These are phyloP conservation scores for Timandra comae DNA, from an alignment of 2,888 invertebrate genomes.

Conservation along the genomic window DNA sequence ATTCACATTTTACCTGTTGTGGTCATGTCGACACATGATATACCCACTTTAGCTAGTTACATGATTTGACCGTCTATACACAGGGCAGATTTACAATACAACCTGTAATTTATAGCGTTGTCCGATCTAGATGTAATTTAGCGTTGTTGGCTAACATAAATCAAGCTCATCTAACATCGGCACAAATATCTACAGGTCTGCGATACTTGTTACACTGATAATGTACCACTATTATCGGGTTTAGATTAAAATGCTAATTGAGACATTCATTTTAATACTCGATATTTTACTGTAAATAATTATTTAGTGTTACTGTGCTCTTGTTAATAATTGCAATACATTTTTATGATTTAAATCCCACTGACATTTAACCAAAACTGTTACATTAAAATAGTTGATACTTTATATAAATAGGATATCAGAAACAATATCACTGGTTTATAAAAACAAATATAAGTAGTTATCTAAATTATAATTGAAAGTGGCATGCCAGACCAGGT, in stretches of 20 bases:
- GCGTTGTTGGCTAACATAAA: constrained; percentile 69
- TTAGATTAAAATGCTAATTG: constrained; percentile 13
- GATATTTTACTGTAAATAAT: too few relatives aligned
- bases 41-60: constrained; percentile 48
- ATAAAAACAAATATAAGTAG: too few relatives aligned
- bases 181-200: constrained; percentile 51
- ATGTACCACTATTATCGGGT: constrained; percentile 27
- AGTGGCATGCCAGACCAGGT: too few relatives aligned
- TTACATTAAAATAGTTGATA: too few relatives aligned
- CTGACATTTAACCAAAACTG: too few relatives aligned
- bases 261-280: not conserved
- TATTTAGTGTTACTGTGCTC: too few relatives aligned
- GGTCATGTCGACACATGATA: constrained; percentile 50
- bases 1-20: constrained; percentile 19
- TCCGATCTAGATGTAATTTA: constrained; percentile 75
- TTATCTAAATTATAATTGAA: too few relatives aligned
- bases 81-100: constrained; percentile 71
- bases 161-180: constrained; percentile 60
- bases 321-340: too few relatives aligned
- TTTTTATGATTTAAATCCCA: too few relatives aligned
- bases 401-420: too few relatives aligned
- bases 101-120: constrained; percentile 69
- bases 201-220: constrained; percentile 52
- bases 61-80: constrained; percentile 69
- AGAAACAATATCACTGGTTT: too few relatives aligned